These are phyloP conservation scores for Drosophila algonquin DNA, from an alignment of 2,888 invertebrate species.

Conservation along the genomic window DNA sequence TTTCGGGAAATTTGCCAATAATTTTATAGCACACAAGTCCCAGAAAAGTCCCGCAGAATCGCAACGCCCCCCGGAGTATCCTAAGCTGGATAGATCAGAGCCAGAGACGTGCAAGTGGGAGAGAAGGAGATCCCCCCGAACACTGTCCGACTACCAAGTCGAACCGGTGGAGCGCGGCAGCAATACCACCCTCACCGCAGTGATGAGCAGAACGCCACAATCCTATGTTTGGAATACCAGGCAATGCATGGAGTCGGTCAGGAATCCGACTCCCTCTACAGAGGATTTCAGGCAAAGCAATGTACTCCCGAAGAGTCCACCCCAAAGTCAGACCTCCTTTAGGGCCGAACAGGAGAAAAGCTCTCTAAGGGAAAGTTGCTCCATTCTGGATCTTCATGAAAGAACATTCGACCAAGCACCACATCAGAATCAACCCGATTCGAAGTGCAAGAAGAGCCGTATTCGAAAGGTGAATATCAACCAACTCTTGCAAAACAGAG, in stretches of 20 bases:
- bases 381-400: not conserved
- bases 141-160: not conserved
- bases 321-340: not conserved
- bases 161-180: not conserved
- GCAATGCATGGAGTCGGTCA: not conserved
- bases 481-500: constrained; percentile 32
- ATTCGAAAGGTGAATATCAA: constrained; percentile 47
- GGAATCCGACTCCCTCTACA: too few relatives aligned
- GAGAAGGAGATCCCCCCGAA: not conserved
- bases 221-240: not conserved
- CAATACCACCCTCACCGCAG: constrained; percentile 31
- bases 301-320: too few relatives aligned
- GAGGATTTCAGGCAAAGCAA: not conserved
- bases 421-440: not conserved
- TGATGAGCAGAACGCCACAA: not conserved
- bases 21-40: constrained; percentile 6
- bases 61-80: not conserved
- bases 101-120: not conserved
- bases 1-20: constrained; percentile 53
- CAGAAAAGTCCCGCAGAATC: not conserved
- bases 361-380: not conserved
- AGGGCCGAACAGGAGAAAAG: not conserved
- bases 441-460: not conserved
- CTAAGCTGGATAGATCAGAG: not conserved
- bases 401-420: not conserved